Evolutionary conservation across 1,140 invertebrate species (phyloP).

Genomic region (Cotesia vestalis): DNA sequence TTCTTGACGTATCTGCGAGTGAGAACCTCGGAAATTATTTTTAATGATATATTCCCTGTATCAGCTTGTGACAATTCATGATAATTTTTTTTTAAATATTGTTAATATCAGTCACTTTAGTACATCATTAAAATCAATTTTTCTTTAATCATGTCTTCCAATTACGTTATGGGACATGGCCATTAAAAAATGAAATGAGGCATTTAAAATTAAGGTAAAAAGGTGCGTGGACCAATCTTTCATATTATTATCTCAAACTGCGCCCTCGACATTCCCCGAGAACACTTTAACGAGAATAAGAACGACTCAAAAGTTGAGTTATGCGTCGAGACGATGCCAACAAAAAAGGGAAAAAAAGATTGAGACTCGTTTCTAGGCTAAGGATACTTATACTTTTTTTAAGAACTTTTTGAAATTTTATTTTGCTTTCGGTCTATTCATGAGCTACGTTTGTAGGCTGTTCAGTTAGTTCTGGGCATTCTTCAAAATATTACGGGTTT

Average conservation of each 20-base stretch:
- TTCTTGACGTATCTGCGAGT: background rate
- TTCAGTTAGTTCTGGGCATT: constrained; percentile 56
- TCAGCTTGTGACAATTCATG: too few species aligned
- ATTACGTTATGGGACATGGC: too few species aligned
- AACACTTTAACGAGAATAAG: constrained; percentile 31
- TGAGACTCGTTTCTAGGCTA: constrained; percentile 20
- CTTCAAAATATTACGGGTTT: constrained; percentile 53
- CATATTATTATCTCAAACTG: background rate
- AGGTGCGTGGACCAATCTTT: background rate
- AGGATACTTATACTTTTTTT: background rate
- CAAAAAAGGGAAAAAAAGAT: constrained; percentile 24
- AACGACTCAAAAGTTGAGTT: constrained; percentile 32
- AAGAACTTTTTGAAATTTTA: background rate
- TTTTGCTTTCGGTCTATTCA: background rate
- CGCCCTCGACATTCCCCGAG: constrained; percentile 2
- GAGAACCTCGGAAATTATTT: background rate
- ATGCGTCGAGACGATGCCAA: constrained; percentile 25
- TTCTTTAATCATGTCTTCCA: too few species aligned
- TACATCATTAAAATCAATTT: too few species aligned
- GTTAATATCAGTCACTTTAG: too few species aligned
- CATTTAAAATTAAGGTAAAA: constrained; percentile 2
- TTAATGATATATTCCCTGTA: too few species aligned
- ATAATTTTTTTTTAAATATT: too few species aligned
- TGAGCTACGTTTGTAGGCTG: background rate
- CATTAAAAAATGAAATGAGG: too few species aligned